A percentile compares a stretch with the other conserved stretches of the same genome.
phyloP scores from a whole-genome alignment of 1,140 invertebrate genomes.

The Pseudomyrmex pallidus region DNA sequence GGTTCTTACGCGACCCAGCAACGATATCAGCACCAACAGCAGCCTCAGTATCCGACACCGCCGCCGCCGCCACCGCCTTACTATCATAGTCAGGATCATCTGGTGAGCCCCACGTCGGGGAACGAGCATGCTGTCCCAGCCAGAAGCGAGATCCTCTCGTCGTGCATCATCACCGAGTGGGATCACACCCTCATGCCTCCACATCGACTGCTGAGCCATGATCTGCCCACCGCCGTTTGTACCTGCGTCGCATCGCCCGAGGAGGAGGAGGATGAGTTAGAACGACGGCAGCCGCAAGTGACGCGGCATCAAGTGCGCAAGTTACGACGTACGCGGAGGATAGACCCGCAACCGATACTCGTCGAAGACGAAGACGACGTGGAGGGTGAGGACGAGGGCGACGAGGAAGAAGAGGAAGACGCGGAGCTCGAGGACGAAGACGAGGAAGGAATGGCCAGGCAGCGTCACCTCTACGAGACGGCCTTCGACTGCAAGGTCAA shows the following conservation, averaged over 20 bases:
- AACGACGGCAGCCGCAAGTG: conserved; percentile 83
- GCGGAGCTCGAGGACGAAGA: conserved; percentile 80
- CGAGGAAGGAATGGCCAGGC: conserved; percentile 88
- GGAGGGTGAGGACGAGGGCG: conserved; percentile 74
- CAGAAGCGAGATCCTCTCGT: conserved; percentile 80
- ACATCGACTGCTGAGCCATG: conserved; percentile 82
- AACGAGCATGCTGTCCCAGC: conserved; percentile 78
- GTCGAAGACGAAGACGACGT: conserved; percentile 81
- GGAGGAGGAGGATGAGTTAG: conserved; percentile 85
- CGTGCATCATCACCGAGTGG: conserved; percentile 84
- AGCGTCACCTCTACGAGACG: conserved; percentile 93
- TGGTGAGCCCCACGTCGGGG: conserved; percentile 77
- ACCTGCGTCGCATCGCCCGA: conserved; percentile 87
- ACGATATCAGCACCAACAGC: conserved; percentile 53
- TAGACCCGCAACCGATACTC: conserved; percentile 80
- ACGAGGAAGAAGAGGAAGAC: conserved; percentile 80
- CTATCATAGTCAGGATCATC: conserved; percentile 70
- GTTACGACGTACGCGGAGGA: conserved; percentile 82
- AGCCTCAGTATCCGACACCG: conserved; percentile 8
- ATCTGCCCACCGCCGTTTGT: conserved; percentile 86
- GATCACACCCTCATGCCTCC: conserved; percentile 85
- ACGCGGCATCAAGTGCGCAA: conserved; percentile 84
- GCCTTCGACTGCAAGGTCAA: conserved; percentile 95
- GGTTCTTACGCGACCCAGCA: conserved; percentile 79
- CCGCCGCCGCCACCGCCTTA: conserved; percentile 42